phyloP scores from a whole-genome alignment of 2,888 invertebrate genomes.

The Biston betularia region DNA sequence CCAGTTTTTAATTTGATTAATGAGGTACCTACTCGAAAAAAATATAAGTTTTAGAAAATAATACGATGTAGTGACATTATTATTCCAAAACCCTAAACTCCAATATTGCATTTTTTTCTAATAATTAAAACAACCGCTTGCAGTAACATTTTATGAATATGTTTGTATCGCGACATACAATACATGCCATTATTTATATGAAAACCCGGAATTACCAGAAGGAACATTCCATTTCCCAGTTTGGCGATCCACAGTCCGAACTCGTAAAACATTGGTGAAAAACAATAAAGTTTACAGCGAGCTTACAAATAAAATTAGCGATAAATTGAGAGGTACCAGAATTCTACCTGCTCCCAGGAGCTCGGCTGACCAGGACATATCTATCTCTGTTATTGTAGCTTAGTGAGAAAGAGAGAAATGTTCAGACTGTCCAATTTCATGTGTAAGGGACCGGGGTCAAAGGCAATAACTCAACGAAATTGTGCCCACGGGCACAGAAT shows the following conservation, averaged over 20 bases:
- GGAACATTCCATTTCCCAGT: slow-evolving; percentile 23
- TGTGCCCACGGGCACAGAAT: slow-evolving; percentile 72
- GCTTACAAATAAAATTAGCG: slow-evolving; percentile 76
- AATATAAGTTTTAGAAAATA: no score
- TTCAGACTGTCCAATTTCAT: slow-evolving; percentile 28
- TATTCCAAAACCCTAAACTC: no score
- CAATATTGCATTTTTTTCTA: no score
- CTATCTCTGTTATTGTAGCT: neutral
- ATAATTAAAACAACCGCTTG: no score
- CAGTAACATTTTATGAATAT: no score
- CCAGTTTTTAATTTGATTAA: no score
- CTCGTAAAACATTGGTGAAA: slow-evolving; percentile 46
- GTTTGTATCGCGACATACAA: no score
- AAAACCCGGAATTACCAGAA: slow-evolving; percentile 12
- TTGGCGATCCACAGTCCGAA: slow-evolving; percentile 27
- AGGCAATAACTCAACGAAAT: slow-evolving; percentile 78
- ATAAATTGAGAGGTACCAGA: slow-evolving; percentile 77
- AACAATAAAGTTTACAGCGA: slow-evolving; percentile 65
- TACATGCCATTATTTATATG: slow-evolving; percentile 10
- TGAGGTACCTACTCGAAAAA: no score
- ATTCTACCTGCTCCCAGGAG: slow-evolving; percentile 69
- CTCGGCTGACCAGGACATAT: slow-evolving; percentile 41
- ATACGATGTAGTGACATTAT: no score
- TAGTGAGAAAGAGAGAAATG: slow-evolving; percentile 9
- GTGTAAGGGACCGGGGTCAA: slow-evolving; percentile 61